These are phyloP conservation scores for Epinephelus cyanopodus DNA, from an alignment of 2,113 vertebrate species.

Conservation along the genomic window DNA sequence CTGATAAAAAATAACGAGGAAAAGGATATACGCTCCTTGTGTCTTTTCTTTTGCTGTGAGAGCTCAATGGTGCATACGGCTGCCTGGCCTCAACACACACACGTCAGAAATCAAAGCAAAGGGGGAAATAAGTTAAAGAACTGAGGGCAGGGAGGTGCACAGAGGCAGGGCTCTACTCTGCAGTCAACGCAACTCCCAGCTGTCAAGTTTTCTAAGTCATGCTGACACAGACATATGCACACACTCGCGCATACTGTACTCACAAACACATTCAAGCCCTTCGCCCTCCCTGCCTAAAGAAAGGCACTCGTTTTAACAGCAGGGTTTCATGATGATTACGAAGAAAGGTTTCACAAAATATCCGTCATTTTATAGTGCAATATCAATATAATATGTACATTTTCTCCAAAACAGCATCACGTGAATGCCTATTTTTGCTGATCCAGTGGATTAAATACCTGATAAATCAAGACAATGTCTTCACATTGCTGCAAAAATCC, in stretches of 20 bases:
- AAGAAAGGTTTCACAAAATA: neutral
- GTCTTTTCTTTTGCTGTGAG: neutral
- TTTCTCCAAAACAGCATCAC: neutral
- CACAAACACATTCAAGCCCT: neutral
- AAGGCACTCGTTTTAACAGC: neutral
- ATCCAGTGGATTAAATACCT: neutral
- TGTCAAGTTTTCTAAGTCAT: slow-evolving; percentile 47
- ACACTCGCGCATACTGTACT: slow-evolving; percentile 6
- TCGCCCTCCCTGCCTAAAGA: neutral
- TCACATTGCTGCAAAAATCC: neutral
- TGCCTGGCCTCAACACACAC: neutral
- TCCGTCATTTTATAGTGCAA: neutral
- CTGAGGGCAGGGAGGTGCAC: neutral
- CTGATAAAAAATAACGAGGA: slow-evolving; percentile 4
- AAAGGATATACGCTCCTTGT: neutral
- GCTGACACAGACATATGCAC: slow-evolving; percentile 41
- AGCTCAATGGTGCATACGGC: neutral
- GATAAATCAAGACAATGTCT: neutral
- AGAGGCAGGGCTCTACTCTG: slow-evolving; percentile 20
- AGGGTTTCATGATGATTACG: neutral
- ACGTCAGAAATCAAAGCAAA: slow-evolving; percentile 43
- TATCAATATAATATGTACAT: neutral
- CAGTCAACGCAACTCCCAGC: slow-evolving; percentile 25
- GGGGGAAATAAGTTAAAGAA: slow-evolving; percentile 10
- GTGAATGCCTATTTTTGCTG: neutral